Percentiles rank a stretch among this genome's conserved stretches.
These are phyloP conservation scores for Drosophila lacicola DNA, from an alignment of 2,888 invertebrate genomes.

Conservation along the genomic window DNA sequence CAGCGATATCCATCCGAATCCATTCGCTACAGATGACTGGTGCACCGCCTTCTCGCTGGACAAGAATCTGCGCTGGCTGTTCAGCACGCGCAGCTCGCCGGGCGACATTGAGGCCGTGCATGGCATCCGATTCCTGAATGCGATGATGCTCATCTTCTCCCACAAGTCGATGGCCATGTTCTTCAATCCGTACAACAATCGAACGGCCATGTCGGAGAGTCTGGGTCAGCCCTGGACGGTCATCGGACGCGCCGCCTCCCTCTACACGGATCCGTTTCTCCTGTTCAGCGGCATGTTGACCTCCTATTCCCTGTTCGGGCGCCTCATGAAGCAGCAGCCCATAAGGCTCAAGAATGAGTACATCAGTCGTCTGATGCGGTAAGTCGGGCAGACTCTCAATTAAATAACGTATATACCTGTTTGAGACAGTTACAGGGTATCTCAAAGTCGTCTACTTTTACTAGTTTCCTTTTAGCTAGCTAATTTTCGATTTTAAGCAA, in stretches of 20 bases:
- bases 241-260: slow-evolving; percentile 88
- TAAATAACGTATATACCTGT: too few relatives aligned
- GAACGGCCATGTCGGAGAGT: slow-evolving; percentile 88
- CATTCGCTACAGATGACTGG: slow-evolving; percentile 84
- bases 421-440: background rate
- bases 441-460: background rate
- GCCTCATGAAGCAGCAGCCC: slow-evolving; percentile 86
- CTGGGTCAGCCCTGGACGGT: slow-evolving; percentile 89
- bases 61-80: slow-evolving; percentile 87
- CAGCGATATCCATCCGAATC: background rate
- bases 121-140: slow-evolving; percentile 89
- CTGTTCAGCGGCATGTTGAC: slow-evolving; percentile 90
- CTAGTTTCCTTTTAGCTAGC: too few relatives aligned
- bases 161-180: slow-evolving; percentile 91
- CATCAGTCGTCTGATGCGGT: slow-evolving; percentile 87
- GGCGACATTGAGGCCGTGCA: slow-evolving; percentile 88
- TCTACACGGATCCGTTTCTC: slow-evolving; percentile 90
- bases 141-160: slow-evolving; percentile 87
- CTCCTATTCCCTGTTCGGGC: slow-evolving; percentile 88
- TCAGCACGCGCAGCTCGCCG: slow-evolving; percentile 85
- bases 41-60: slow-evolving; percentile 88
- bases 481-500: too few relatives aligned
- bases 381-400: slow-evolving; percentile 14
- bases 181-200: slow-evolving; percentile 88
- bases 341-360: slow-evolving; percentile 88